These are phyloP conservation scores for Xiphorhynchus erythropygius DNA, from an alignment of 2,797 vertebrate genomes.

Conservation along the genomic window DNA sequence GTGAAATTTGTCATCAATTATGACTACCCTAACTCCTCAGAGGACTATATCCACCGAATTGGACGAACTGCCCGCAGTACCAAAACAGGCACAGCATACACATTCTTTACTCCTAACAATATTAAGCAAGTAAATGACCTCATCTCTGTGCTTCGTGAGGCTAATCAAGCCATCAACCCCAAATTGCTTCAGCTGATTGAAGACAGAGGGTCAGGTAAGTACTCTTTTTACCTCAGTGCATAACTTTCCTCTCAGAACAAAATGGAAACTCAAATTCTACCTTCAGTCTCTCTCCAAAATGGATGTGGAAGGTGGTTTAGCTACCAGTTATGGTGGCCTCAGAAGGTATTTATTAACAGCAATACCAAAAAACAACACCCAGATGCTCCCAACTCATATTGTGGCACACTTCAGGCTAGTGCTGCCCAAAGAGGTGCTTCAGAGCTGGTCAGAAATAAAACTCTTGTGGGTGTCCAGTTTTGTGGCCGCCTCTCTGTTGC, in stretches of 20 bases:
- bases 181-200: constrained; percentile 95
- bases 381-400: fast-evolving
- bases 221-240: background rate
- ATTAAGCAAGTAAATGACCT: constrained; percentile 97
- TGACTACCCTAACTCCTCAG: constrained; percentile 99
- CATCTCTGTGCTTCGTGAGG: constrained; percentile 97
- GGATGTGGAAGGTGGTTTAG: background rate
- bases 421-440: background rate
- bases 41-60: constrained; percentile 99
- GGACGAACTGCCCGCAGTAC: constrained; percentile 97
- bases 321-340: background rate
- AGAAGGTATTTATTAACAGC: background rate
- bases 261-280: background rate
- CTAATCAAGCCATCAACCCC: constrained; percentile 98
- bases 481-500: background rate
- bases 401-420: background rate
- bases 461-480: fast-evolving
- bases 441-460: background rate
- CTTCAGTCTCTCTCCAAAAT: background rate
- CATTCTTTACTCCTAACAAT: constrained; percentile 99
- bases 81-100: constrained; percentile 99
- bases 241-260: background rate
- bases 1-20: constrained; percentile 99
- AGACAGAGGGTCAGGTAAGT: constrained; percentile 95
- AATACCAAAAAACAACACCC: fast-evolving